These are phyloP conservation scores for Halocynthia roretzi DNA, from an alignment of 23 tunicate genomes.

Conservation along the genomic window DNA sequence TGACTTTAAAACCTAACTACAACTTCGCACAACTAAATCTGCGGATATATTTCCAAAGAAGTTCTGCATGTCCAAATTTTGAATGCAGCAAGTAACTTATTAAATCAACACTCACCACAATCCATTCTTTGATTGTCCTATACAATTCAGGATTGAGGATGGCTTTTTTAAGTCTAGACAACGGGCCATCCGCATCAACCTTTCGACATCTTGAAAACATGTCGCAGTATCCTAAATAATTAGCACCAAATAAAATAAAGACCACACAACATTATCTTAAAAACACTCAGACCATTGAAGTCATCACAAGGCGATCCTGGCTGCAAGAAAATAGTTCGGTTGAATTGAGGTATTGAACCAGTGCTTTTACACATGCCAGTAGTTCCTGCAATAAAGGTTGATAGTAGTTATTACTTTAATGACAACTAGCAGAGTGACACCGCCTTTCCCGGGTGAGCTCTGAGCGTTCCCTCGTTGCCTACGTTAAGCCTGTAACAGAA, in stretches of 20 bases:
- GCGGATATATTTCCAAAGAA: too few species aligned
- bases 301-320: slow-evolving; percentile 97
- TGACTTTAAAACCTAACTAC: too few species aligned
- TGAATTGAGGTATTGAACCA: slow-evolving; percentile 31
- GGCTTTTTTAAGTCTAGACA: slow-evolving; percentile 87
- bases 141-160: slow-evolving; percentile 87
- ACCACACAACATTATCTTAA: background rate
- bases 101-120: slow-evolving; percentile 50
- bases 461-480: too few species aligned
- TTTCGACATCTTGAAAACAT: slow-evolving; percentile 86
- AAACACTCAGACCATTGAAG: slow-evolving; percentile 41
- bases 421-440: too few species aligned
- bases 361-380: slow-evolving; percentile 50
- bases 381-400: slow-evolving; percentile 19
- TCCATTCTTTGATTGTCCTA: slow-evolving; percentile 86
- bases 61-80: too few species aligned
- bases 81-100: too few species aligned
- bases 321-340: slow-evolving; percentile 39
- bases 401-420: too few species aligned
- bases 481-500: too few species aligned
- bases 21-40: too few species aligned
- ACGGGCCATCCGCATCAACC: slow-evolving; percentile 98
- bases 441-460: too few species aligned
- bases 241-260: background rate
- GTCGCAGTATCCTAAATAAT: slow-evolving; percentile 81